Conservation (phyloP, 2,113 vertebrate genomes). For the Malurus melanocephalus region DNA sequence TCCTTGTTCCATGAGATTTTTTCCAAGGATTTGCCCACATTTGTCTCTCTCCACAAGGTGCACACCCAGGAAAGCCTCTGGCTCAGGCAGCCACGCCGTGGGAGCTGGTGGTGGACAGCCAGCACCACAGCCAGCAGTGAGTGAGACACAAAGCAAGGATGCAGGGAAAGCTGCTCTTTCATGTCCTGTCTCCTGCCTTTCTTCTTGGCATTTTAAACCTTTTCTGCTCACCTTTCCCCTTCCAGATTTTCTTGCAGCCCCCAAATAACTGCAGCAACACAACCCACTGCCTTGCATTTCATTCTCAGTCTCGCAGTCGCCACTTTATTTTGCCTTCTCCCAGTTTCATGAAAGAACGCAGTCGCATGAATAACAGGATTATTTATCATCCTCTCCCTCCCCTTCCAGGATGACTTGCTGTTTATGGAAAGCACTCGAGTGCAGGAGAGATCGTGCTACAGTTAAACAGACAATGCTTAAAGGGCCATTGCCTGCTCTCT, state of each 20-base stretch:
- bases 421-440: slow-evolving; percentile 61
- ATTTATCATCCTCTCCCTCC: slow-evolving; percentile 65
- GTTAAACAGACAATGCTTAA: slow-evolving; percentile 64
- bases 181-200: background rate
- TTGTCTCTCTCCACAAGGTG: background rate
- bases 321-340: slow-evolving; percentile 54
- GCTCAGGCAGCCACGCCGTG: accelerated
- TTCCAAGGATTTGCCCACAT: background rate
- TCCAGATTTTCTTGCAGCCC: background rate
- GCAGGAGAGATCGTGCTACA: slow-evolving; percentile 38
- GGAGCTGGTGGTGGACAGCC: background rate
- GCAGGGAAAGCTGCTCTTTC: background rate
- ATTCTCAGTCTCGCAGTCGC: background rate
- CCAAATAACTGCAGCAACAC: background rate
- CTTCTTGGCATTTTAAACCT: background rate
- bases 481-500: slow-evolving; percentile 26
- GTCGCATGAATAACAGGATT: slow-evolving; percentile 60
- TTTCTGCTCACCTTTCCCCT: slow-evolving; percentile 28
- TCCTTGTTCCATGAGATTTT: background rate
- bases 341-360: slow-evolving; percentile 60
- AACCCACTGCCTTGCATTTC: background rate
- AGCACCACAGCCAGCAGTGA: background rate
- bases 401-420: slow-evolving; percentile 65
- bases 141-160: background rate
- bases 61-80: background rate